These are phyloP conservation scores for Drosophila parthenogenetica DNA, from an alignment of 2,888 invertebrate species.

Conservation along the genomic window DNA sequence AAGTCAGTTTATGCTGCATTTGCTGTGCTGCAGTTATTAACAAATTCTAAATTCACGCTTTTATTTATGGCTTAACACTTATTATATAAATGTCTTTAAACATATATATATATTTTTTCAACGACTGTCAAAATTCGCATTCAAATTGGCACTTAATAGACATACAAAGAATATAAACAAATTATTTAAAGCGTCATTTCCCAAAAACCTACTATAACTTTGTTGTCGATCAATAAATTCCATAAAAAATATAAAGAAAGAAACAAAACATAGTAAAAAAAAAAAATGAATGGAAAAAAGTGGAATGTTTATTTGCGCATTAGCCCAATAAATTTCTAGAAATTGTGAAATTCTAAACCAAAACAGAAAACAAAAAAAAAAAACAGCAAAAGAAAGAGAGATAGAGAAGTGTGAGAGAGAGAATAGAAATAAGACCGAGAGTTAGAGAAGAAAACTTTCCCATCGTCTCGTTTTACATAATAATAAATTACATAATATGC, in stretches of 20 bases:
- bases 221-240: conserved; percentile 40
- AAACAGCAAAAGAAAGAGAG: conserved; percentile 43
- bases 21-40: not conserved
- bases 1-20: no score
- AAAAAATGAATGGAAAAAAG: conserved; percentile 28
- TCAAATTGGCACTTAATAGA: conserved; percentile 27
- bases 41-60: conserved; percentile 1
- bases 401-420: not conserved
- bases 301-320: conserved; percentile 67
- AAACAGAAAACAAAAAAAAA: conserved; percentile 37
- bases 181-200: conserved; percentile 38
- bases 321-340: conserved; percentile 48
- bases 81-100: not conserved
- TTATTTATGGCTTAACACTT: not conserved
- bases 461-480: conserved; percentile 71
- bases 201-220: conserved; percentile 27
- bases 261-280: conserved; percentile 8
- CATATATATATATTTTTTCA: conserved; percentile 4
- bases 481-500: conserved; percentile 75
- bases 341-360: conserved; percentile 73
- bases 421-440: conserved; percentile 19
- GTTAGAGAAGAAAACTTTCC: conserved; percentile 64
- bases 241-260: conserved; percentile 1
- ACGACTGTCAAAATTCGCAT: conserved; percentile 17
- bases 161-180: conserved; percentile 20